phyloP scores from a whole-genome alignment of 2,113 vertebrate species.

The Tachuris rubrigastra region DNA sequence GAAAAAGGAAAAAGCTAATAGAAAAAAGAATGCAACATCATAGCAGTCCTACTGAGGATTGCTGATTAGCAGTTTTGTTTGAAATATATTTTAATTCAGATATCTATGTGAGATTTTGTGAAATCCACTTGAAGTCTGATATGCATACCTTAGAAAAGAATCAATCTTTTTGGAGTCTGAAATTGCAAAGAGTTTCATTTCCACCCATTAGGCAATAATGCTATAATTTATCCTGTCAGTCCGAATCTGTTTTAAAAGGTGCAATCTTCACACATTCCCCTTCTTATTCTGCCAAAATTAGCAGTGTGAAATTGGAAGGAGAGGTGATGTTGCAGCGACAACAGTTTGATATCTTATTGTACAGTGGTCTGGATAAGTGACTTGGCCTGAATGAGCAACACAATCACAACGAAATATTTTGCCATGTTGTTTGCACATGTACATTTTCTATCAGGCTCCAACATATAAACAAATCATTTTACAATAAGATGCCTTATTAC shows the following conservation, averaged over 20 bases:
- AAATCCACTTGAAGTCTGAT: background rate
- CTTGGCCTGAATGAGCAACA: background rate
- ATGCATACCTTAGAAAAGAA: background rate
- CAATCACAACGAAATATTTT: rapidly evolving
- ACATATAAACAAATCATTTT: background rate
- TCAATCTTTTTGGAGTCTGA: background rate
- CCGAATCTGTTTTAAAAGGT: background rate
- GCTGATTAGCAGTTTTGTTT: background rate
- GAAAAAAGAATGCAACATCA: background rate
- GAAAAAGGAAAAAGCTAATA: background rate
- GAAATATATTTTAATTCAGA: background rate
- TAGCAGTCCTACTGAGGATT: background rate
- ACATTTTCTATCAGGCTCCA: background rate
- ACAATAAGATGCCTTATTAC: background rate
- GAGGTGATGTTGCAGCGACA: background rate
- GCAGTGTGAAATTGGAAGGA: background rate
- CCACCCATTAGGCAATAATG: background rate
- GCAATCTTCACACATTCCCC: background rate
- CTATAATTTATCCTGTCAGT: background rate
- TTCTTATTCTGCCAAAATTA: background rate
- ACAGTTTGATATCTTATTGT: background rate
- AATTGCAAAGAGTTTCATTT: background rate
- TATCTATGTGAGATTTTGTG: background rate
- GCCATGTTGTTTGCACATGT: background rate
- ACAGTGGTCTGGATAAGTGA: background rate